Evolutionary conservation across 2,797 vertebrate species (phyloP).

Genomic region (Carapus acus): DNA sequence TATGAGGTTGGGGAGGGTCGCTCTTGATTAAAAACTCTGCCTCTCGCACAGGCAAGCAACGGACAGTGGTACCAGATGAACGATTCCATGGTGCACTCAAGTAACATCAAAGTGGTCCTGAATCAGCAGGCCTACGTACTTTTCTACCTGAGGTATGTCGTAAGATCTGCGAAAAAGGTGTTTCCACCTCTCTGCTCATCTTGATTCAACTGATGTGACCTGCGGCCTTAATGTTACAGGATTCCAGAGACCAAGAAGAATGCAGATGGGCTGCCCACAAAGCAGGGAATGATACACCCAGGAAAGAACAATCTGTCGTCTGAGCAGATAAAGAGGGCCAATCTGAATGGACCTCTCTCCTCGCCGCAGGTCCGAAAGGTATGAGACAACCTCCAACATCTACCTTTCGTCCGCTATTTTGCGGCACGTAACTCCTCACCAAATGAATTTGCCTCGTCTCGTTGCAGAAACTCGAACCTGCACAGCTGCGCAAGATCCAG

Average conservation of each 20-base stretch:
- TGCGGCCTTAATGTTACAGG: constrained; percentile 58
- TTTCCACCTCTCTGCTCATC: background rate
- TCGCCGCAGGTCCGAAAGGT: constrained; percentile 78
- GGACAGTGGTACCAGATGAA: constrained; percentile 99
- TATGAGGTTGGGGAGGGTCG: too few relatives aligned
- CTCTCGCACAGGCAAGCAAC: constrained; percentile 79
- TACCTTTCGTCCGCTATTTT: background rate
- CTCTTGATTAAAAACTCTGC: background rate
- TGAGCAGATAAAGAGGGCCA: constrained; percentile 70
- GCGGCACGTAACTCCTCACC: background rate
- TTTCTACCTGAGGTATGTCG: constrained; percentile 86
- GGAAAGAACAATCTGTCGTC: constrained; percentile 61
- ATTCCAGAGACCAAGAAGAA: constrained; percentile 81
- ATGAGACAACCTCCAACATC: constrained; percentile 3
- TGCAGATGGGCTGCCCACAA: constrained; percentile 67
- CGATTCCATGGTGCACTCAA: constrained; percentile 85
- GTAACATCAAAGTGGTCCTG: constrained; percentile 94
- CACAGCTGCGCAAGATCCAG: constrained; percentile 71
- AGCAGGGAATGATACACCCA: constrained; percentile 64
- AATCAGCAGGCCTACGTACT: constrained; percentile 97
- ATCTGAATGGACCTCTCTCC: constrained; percentile 67
- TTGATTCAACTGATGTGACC: constrained; percentile 16
- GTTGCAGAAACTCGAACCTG: constrained; percentile 74
- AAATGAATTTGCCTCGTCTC: background rate
- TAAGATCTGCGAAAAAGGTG: background rate